phyloP scores from a whole-genome alignment of 2,888 invertebrate species.

The Pseudococcus viburni region DNA sequence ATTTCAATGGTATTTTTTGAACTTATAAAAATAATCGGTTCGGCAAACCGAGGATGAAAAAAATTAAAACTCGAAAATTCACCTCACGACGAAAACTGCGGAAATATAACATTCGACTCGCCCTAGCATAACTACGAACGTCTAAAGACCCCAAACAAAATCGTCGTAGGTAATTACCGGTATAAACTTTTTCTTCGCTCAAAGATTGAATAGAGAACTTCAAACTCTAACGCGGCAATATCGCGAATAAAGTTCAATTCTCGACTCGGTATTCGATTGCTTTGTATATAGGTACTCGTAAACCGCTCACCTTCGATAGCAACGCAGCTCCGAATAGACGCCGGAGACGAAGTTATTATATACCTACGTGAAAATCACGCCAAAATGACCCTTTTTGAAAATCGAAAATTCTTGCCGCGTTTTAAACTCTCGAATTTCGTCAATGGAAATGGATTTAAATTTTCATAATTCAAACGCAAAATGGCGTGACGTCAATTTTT shows the following conservation, averaged over 20 bases:
- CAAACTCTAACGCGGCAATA: not conserved
- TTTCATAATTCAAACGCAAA: constrained; percentile 46
- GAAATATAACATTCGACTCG: too few relatives aligned
- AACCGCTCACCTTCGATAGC: not conserved
- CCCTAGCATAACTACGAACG: too few relatives aligned
- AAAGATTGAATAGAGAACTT: not conserved
- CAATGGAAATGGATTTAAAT: constrained; percentile 21
- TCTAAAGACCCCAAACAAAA: too few relatives aligned
- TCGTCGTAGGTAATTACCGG: not conserved
- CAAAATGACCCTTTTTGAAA: constrained; percentile 29
- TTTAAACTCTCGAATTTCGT: constrained; percentile 11
- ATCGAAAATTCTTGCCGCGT: constrained; percentile 34
- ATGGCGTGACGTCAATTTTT: constrained; percentile 40
- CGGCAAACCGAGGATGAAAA: too few relatives aligned
- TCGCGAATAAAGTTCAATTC: not conserved
- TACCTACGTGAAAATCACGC: not conserved
- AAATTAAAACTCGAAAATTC: too few relatives aligned
- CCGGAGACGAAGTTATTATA: not conserved
- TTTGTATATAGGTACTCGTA: not conserved
- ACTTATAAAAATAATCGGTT: too few relatives aligned
- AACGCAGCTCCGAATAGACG: not conserved
- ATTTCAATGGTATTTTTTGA: too few relatives aligned
- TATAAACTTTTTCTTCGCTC: not conserved
- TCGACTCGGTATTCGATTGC: not conserved
- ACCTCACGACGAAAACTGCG: too few relatives aligned